A percentile compares a stretch with the other conserved stretches of the same genome.
Conservation (phyloP, 2,113 vertebrate genomes). For the Elephantulus edwardii region DNA sequence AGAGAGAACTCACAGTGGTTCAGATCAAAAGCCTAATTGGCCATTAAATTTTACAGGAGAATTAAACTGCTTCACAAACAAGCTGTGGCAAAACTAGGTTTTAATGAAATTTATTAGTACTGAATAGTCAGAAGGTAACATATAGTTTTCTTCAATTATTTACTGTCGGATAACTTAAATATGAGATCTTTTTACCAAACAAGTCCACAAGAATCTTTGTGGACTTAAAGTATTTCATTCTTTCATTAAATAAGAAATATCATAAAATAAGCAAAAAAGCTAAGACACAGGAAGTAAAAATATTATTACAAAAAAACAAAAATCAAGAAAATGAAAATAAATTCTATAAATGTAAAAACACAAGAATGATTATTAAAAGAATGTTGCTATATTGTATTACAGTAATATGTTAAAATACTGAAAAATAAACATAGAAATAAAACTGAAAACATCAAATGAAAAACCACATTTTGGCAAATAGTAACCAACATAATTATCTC, state of each 20-base stretch:
- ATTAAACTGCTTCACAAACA: not conserved
- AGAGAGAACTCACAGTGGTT: conserved; percentile 2
- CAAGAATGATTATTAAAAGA: too few species aligned
- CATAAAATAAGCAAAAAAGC: conserved; percentile 39
- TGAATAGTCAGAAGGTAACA: conserved; percentile 1
- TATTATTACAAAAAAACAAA: conserved; percentile 36
- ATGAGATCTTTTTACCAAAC: not conserved
- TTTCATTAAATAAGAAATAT: conserved; percentile 16
- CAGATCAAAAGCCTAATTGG: not conserved
- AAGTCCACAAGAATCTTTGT: not conserved
- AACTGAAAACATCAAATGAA: conserved; percentile 31
- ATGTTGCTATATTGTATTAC: too few species aligned
- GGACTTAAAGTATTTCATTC: conserved; percentile 7
- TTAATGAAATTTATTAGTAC: not conserved
- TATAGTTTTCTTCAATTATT: conserved; percentile 24
- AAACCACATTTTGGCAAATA: conserved; percentile 29
- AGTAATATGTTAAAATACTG: too few species aligned
- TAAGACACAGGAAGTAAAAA: not conserved
- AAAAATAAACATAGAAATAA: conserved; percentile 12
- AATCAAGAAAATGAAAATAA: too few species aligned
- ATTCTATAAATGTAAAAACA: too few species aligned
- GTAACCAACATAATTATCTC: conserved; percentile 18
- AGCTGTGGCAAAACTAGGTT: not conserved
- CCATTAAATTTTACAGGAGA: conserved; percentile 16
- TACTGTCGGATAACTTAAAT: not conserved